These are phyloP conservation scores for Ammodytes dubius DNA, from an alignment of 2,113 vertebrate genomes.

Conservation along the genomic window DNA sequence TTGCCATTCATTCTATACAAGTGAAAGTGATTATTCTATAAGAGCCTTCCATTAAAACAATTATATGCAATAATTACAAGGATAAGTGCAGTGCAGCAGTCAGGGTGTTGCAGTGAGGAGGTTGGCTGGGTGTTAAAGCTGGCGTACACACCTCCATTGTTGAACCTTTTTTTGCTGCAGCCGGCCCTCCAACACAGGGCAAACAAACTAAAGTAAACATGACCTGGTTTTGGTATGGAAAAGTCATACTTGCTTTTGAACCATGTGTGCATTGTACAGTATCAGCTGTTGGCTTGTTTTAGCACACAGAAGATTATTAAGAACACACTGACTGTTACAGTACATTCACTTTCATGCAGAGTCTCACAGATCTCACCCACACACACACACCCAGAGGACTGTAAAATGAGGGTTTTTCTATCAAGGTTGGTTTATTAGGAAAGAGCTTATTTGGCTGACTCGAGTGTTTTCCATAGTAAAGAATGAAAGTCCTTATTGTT, in stretches of 20 bases:
- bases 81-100: not conserved
- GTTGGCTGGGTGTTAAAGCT: not conserved
- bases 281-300: not conserved
- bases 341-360: not conserved
- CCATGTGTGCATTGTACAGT: not conserved
- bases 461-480: not conserved
- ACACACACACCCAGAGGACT: not conserved
- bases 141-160: not conserved
- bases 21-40: not conserved
- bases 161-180: slow-evolving; percentile 7
- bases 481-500: slow-evolving; percentile 24
- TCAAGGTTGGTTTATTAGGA: slow-evolving; percentile 4
- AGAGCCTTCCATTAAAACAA: not conserved
- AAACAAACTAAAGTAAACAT: slow-evolving; percentile 40
- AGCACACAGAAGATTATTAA: not conserved
- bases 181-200: slow-evolving; percentile 8
- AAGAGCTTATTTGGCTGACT: slow-evolving; percentile 1
- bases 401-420: not conserved
- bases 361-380: not conserved
- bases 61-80: not conserved
- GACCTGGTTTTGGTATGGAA: slow-evolving; percentile 12
- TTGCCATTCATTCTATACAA: not conserved
- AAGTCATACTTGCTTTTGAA: not conserved
- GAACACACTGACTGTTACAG: not conserved
- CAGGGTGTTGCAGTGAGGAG: not conserved